phyloP scores from a whole-genome alignment of 2,113 vertebrate genomes.

The rabbit (Oryctolagus cuniculus) region mOryCun1.1 NC_091435.1:8422001-8422500 shows the following conservation, averaged over 20 bases:
- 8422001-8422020: conserved; percentile 17
- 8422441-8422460: not conserved
- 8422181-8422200: not conserved
- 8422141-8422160: conserved; percentile 32
- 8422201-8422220: not conserved
- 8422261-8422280: too few relatives aligned
- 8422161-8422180: not conserved
- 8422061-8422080: not conserved
- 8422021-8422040: conserved; percentile 52
- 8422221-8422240: not conserved
- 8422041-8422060: not conserved
- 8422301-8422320: too few relatives aligned
- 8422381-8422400: not conserved
- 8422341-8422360: not conserved
- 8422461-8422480: not conserved
- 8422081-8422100: not conserved
- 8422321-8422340: too few relatives aligned
- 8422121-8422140: not conserved
- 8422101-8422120: conserved; percentile 37
- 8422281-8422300: too few relatives aligned
- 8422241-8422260: too few relatives aligned
- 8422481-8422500: not conserved
- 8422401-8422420: not conserved
- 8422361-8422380: not conserved
- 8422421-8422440: not conserved